Conservation (phyloP, 1,140 invertebrate genomes). For the Musca domestica region DNA sequence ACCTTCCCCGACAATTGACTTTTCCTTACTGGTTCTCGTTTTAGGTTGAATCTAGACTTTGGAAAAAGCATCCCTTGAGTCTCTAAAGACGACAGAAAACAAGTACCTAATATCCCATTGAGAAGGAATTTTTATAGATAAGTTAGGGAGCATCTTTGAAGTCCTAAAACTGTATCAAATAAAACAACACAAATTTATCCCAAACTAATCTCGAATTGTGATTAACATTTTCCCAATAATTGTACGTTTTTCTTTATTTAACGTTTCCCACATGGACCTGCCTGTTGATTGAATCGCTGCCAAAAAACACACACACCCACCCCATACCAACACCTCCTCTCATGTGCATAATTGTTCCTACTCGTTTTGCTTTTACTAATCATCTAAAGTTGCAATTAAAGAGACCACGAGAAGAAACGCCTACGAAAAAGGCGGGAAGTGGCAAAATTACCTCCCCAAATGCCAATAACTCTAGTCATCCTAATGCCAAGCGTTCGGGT, state of each 20-base stretch:
- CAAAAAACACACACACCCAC: neutral
- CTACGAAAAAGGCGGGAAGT: conserved; percentile 29
- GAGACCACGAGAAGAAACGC: conserved; percentile 45
- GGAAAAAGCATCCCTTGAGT: too few species aligned
- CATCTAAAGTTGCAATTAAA: conserved; percentile 49
- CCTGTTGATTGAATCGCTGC: too few species aligned
- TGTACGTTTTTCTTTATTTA: neutral
- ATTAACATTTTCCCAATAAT: neutral
- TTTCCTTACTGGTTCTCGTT: too few species aligned
- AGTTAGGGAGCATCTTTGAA: too few species aligned
- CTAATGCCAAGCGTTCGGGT: conserved; percentile 1
- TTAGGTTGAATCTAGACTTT: too few species aligned
- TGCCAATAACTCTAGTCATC: conserved; percentile 15
- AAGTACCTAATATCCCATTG: too few species aligned
- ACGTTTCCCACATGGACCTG: neutral
- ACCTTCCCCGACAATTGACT: too few species aligned
- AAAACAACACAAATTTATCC: too few species aligned
- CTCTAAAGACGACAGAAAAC: too few species aligned
- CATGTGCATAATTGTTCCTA: neutral
- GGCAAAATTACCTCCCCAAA: conserved; percentile 24
- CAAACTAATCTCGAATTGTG: too few species aligned
- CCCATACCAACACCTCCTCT: neutral
- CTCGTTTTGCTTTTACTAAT: conserved; percentile 33
- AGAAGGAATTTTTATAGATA: too few species aligned
- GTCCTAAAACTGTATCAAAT: too few species aligned